Conservation (phyloP, 2,113 vertebrate species). For the Pteruthius melanotis region DNA sequence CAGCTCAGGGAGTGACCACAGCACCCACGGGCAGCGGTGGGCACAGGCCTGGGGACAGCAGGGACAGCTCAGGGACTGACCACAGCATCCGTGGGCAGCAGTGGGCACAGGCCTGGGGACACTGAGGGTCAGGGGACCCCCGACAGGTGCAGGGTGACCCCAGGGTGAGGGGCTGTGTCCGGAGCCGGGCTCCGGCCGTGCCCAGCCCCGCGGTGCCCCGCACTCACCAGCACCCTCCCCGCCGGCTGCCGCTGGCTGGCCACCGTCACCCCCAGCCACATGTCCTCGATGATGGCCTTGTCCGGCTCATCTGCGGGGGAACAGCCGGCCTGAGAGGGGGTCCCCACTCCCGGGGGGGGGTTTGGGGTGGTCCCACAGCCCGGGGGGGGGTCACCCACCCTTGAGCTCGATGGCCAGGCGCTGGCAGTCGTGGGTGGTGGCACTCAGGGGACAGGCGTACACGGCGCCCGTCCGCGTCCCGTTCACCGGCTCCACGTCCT, state of each 20-base stretch:
- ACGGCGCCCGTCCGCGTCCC: conserved; percentile 84
- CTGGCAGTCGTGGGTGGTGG: conserved; percentile 76
- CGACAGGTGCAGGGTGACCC: too few relatives aligned
- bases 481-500: conserved; percentile 71
- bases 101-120: too few relatives aligned
- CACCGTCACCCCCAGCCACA: conserved; percentile 96
- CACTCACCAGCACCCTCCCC: conserved; percentile 85
- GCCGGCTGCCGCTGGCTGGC: conserved; percentile 80
- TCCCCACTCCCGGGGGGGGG: rapidly evolving
- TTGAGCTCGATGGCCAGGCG: conserved; percentile 79
- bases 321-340: neutral
- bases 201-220: rapidly evolving
- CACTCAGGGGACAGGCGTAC: conserved; percentile 85
- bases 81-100: too few relatives aligned
- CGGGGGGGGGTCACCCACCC: conserved; percentile 67
- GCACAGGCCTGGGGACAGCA: neutral
- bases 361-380: neutral
- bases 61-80: too few relatives aligned
- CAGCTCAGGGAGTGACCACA: neutral
- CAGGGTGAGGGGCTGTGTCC: too few relatives aligned
- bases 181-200: neutral
- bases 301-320: conserved; percentile 63
- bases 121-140: too few relatives aligned
- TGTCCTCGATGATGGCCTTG: conserved; percentile 87
- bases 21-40: neutral